A percentile compares a stretch with the other conserved stretches of the same genome.
Evolutionary conservation across 2,797 vertebrate species (phyloP).

Genomic region (Acanthurus tractus): DNA sequence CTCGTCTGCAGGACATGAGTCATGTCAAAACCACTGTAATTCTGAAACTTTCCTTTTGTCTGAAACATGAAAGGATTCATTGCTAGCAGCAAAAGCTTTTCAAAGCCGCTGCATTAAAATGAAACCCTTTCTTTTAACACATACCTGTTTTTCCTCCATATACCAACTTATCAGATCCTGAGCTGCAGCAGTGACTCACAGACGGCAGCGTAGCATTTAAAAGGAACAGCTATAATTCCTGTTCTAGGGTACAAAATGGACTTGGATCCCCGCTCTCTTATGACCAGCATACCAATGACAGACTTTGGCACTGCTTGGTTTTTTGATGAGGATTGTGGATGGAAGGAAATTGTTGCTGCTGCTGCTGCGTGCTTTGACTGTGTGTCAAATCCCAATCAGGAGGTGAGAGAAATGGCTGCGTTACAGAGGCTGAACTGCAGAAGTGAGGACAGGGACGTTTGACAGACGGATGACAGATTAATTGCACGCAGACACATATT

Average conservation of each 20-base stretch:
- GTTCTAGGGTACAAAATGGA: slow-evolving; percentile 50
- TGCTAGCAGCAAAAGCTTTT: slow-evolving; percentile 7
- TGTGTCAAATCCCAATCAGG: slow-evolving; percentile 48
- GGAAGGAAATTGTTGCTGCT: slow-evolving; percentile 27
- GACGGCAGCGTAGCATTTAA: slow-evolving; percentile 18
- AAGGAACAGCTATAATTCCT: slow-evolving; percentile 48
- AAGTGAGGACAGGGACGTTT: slow-evolving; percentile 14
- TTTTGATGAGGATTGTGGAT: slow-evolving; percentile 44
- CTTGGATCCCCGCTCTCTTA: slow-evolving; percentile 20
- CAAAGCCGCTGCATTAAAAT: neutral
- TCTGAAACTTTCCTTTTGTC: neutral
- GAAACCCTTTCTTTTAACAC: neutral
- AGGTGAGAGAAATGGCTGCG: slow-evolving; percentile 28
- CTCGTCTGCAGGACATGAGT: slow-evolving; percentile 3
- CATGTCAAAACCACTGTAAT: neutral
- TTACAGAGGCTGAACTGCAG: slow-evolving; percentile 3
- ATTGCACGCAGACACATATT: slow-evolving; percentile 5
- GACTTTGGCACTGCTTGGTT: slow-evolving; percentile 36
- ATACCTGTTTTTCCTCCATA: slow-evolving; percentile 2
- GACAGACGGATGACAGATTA: slow-evolving; percentile 13
- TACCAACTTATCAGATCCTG: slow-evolving; percentile 27
- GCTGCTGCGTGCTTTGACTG: slow-evolving; percentile 20
- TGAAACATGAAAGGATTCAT: neutral
- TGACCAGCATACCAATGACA: slow-evolving; percentile 63
- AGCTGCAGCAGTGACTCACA: slow-evolving; percentile 30